These are phyloP conservation scores for Myodes glareolus DNA, from an alignment of 2,113 vertebrate species.

Conservation along the genomic window DNA sequence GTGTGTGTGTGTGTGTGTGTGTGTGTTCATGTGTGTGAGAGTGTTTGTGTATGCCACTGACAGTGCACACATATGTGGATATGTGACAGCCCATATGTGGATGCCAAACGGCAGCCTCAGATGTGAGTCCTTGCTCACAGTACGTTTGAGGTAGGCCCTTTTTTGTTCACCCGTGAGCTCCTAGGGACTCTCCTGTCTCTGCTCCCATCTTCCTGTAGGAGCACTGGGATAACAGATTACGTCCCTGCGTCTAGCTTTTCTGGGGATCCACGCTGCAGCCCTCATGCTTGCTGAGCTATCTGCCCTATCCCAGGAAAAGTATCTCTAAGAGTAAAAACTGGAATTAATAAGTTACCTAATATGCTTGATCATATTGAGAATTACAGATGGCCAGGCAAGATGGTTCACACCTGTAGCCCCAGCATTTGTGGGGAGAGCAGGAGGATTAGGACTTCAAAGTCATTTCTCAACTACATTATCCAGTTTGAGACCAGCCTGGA, in stretches of 20 bases:
- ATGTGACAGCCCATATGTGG: background rate
- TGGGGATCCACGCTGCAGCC: background rate
- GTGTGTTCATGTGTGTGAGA: background rate
- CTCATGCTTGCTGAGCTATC: background rate
- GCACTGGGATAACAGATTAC: too few relatives aligned
- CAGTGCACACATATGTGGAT: background rate
- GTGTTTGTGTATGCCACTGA: background rate
- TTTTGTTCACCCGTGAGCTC: background rate
- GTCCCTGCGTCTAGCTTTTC: background rate
- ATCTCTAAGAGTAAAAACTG: background rate
- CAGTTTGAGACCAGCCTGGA: background rate
- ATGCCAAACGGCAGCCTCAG: background rate
- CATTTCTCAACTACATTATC: background rate
- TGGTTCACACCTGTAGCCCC: background rate
- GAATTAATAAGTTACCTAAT: background rate
- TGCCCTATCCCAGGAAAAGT: background rate
- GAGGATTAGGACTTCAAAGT: background rate
- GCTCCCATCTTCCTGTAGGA: background rate
- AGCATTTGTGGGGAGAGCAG: background rate
- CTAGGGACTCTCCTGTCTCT: background rate
- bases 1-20: background rate
- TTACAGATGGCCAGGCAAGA: background rate
- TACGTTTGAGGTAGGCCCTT: background rate
- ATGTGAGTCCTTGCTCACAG: background rate
- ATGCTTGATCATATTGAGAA: background rate